Base-by-base conservation (phyloP, 2,797 vertebrate species). In the Lophius americanus region DNA sequence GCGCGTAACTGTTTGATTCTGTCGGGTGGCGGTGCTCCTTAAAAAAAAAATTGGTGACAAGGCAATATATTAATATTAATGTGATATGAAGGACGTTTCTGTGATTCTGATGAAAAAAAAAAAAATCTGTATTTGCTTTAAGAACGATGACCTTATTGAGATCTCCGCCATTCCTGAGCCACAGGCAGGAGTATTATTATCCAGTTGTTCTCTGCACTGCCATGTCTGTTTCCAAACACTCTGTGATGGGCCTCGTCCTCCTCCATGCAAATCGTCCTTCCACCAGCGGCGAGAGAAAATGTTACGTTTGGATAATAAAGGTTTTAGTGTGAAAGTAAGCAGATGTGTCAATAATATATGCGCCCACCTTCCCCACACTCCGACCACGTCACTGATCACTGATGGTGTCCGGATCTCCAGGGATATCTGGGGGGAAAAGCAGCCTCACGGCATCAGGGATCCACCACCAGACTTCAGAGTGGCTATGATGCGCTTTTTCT, bases 141-240 rank as follows among this genome's bases (percentile, higher is more conserved):
- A 64, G 39, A 1, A 52, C 60, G 54, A 14, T 60, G 7, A 67
- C 56, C 33, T 68, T 58, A 62, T 41, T 61, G 9, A 72, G 68
- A 64, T 79, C 57, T 83, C 74, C 89, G 89, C 88, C 81, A 76
- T 73, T 83, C 63, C 84, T 88, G 87, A 91, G 85, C 85, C 90
- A 81, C 54, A 52, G 78, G 61, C 81, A 75, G 43, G 56, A 68
- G 70, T 83, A 68, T 82, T 84, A 80, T 69, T 84, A 80, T 69
- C 69, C 75, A 76, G 60, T 42, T 82, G 54, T 76, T 68, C 53
- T 79, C 60, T 78, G 55, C 68, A 86, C 84, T 91, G 86, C 86
- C 83, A 88, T 54, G 60, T 70, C 66, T 76, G 51, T 83, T 48
- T 76, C 59, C 63, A 6, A 78, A 49, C 69, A 51, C 68, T 81